Percentiles rank a stretch among this genome's conserved stretches.
Conservation (phyloP, 2,113 vertebrate genomes). For the Actenoides lindsayi region DNA sequence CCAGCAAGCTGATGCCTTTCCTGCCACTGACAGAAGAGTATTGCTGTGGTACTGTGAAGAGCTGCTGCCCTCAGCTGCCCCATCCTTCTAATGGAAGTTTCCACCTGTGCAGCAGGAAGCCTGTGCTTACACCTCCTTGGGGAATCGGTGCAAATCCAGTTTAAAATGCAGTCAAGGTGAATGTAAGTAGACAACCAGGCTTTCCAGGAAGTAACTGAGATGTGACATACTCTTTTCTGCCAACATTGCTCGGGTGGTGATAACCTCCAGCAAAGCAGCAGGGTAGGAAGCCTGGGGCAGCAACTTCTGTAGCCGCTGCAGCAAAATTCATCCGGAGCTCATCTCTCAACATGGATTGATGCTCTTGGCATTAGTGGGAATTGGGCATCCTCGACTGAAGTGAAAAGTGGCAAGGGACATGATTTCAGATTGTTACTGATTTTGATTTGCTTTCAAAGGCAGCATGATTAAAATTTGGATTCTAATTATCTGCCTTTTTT, state of each 20-base stretch:
- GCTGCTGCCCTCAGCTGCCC: not conserved
- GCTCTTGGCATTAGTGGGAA: not conserved
- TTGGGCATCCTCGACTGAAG: not conserved
- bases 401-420: not conserved
- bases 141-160: not conserved
- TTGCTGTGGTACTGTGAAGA: not conserved
- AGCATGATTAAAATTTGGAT: constrained; percentile 13
- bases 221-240: not conserved
- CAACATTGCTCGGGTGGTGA: accelerated
- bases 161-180: not conserved
- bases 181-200: not conserved
- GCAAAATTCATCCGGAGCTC: not conserved
- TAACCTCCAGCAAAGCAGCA: not conserved
- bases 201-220: not conserved
- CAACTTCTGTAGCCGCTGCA: not conserved
- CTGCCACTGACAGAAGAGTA: not conserved
- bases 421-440: constrained; percentile 8
- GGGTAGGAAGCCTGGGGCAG: not conserved
- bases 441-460: constrained; percentile 27
- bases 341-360: not conserved
- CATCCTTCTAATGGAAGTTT: not conserved
- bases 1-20: accelerated
- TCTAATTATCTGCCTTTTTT: constrained; percentile 20
- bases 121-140: not conserved
- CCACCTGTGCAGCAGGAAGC: not conserved